Conservation (phyloP, 2,113 vertebrate genomes). For the Epinephelus fuscoguttatus region DNA sequence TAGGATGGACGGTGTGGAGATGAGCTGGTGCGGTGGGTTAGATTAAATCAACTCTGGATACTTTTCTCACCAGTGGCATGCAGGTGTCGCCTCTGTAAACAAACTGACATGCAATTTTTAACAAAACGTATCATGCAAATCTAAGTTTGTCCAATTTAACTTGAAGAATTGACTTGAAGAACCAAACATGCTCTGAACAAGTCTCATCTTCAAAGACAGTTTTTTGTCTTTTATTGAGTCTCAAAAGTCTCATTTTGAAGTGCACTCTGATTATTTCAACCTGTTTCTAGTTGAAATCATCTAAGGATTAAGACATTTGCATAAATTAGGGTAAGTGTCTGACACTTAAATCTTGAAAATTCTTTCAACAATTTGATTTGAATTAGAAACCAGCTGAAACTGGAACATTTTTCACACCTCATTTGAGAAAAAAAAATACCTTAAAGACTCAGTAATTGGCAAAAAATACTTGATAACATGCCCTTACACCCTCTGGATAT, state of each 20-base stretch:
- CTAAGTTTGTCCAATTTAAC: fast-evolving
- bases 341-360: background rate
- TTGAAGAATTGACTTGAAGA: background rate
- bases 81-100: background rate
- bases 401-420: fast-evolving
- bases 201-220: background rate
- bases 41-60: conserved; percentile 9
- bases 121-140: conserved; percentile 32
- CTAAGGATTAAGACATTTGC: background rate
- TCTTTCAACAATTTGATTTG: background rate
- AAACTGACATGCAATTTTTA: conserved; percentile 15
- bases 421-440: conserved; percentile 5
- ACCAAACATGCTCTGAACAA: conserved; percentile 11
- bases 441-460: background rate
- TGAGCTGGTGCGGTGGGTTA: conserved; percentile 41
- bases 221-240: background rate
- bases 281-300: background rate
- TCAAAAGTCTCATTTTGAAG: background rate
- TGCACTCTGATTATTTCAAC: background rate
- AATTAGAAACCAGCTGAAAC: background rate
- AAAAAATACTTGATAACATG: conserved; percentile 30
- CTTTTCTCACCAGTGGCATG: conserved; percentile 88
- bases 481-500: background rate
- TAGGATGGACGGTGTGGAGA: conserved; percentile 1
- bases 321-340: background rate